Base-by-base conservation (phyloP, 2,113 vertebrate genomes). In the Cochlearius cochlearius region DNA sequence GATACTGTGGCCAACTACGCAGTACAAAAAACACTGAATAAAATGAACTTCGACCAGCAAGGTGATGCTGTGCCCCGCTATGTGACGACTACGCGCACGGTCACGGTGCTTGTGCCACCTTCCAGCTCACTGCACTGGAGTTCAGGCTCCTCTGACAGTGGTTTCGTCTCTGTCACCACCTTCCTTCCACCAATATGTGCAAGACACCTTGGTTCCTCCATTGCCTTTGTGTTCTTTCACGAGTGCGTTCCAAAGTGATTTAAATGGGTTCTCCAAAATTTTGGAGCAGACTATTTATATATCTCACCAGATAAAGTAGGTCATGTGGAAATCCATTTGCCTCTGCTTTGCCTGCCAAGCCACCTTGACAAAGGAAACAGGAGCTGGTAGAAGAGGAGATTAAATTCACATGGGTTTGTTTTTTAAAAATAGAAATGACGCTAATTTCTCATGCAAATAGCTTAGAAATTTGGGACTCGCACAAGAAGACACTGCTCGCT, bases 31-130 rank as follows among this genome's bases (percentile, higher is more conserved):
- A 5, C 3, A 6, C 43, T 68, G 53, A 29, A 5, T 9, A 14
- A 56, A 79, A 74, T 9, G 21, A 38, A 6, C 34, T 50, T 53
- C 0, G 1, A 17, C 26, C 0, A 0, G 41, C 5, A 5, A 71
- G 56, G 63, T 30, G 79, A 43, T 2, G 7, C 27, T 9, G 0
- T 9, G 34, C 36, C 20, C 29, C 29, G 49, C 38, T 82, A 5
- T 16, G 58, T 55, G 58, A 56, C 0, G 0, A 15, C 52, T 16
- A 3, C 38, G 4, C 2, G 0, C 34, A 3, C 0, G 3, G 52
- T 39, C 55, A 47, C 1, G 0, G 47, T 26, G 64, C 52, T n/a
- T 53, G 41, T 45, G 64, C 39, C n/a, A 29, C 83, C 73, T 88
- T 71, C 39, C 73, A 32, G 47, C 60, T 81, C 30, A 13, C 20